phyloP scores from a whole-genome alignment of 2,797 vertebrate species.

The Eurystomus glaucurus region DNA sequence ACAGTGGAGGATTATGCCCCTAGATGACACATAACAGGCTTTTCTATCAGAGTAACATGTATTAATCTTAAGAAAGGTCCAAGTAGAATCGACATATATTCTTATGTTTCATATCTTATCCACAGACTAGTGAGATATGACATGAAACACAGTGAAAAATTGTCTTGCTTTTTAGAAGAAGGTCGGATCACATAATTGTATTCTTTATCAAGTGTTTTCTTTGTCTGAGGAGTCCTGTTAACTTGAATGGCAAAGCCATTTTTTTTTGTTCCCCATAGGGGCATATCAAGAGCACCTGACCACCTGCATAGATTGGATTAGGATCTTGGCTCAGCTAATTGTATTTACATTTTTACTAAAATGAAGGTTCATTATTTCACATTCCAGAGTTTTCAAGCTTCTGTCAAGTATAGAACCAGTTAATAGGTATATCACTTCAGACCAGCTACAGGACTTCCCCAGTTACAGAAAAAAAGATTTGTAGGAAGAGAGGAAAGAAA shows the following conservation, averaged over 20 bases:
- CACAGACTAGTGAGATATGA: neutral
- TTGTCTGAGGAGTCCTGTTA: neutral
- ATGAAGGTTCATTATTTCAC: neutral
- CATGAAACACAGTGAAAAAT: neutral
- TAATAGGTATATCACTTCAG: neutral
- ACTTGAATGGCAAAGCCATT: neutral
- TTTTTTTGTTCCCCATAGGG: neutral
- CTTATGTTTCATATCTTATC: neutral
- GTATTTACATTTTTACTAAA: neutral
- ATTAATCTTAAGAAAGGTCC: neutral
- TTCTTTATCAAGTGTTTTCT: neutral
- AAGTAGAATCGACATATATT: neutral
- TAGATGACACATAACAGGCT: neutral
- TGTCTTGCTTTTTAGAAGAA: neutral
- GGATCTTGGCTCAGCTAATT: neutral
- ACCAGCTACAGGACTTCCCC: neutral
- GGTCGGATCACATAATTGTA: neutral
- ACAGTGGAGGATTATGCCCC: neutral
- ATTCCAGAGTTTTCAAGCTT: neutral
- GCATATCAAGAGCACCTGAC: neutral
- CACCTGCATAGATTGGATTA: neutral
- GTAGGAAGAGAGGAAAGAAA: neutral
- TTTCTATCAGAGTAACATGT: neutral
- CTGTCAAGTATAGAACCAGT: neutral
- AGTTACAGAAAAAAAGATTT: neutral